Percentiles rank a stretch among this genome's conserved stretches.
Evolutionary conservation across 2,888 invertebrate genomes (phyloP).

Genomic region (Patella ulyssiponensis): DNA sequence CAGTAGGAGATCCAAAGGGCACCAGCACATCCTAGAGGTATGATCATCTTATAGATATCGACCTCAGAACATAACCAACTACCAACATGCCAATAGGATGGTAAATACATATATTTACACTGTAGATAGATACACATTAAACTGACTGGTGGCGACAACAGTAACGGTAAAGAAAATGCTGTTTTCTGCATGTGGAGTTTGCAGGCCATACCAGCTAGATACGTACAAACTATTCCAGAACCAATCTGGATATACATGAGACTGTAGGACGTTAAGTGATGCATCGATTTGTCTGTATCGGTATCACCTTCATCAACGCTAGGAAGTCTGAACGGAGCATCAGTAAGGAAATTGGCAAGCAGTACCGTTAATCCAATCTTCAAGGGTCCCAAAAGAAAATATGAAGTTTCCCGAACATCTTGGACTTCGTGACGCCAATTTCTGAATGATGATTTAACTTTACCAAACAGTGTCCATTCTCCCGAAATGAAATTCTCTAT

Average conservation of each 20-base stretch:
- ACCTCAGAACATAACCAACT: slow-evolving; percentile 54
- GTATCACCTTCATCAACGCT: slow-evolving; percentile 33
- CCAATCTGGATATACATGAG: slow-evolving; percentile 61
- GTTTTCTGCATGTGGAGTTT: slow-evolving; percentile 74
- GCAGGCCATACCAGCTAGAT: slow-evolving; percentile 75
- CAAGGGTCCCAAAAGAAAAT: slow-evolving; percentile 54
- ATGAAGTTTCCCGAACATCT: slow-evolving; percentile 57
- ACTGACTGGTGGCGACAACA: slow-evolving; percentile 68
- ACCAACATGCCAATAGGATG: slow-evolving; percentile 58
- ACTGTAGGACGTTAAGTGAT: slow-evolving; percentile 53
- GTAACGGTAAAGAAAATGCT: slow-evolving; percentile 73
- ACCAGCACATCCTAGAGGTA: slow-evolving; percentile 52
- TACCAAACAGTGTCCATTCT: slow-evolving; percentile 60
- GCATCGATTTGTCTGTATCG: slow-evolving; percentile 12
- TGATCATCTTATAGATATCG: slow-evolving; percentile 38
- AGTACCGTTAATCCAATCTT: slow-evolving; percentile 58
- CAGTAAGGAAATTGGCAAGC: slow-evolving; percentile 51
- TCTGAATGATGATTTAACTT: slow-evolving; percentile 54
- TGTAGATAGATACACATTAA: slow-evolving; percentile 54
- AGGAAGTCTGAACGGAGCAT: slow-evolving; percentile 41
- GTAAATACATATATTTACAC: slow-evolving; percentile 56
- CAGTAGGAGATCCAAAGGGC: slow-evolving; percentile 92
- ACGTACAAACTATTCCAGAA: slow-evolving; percentile 64
- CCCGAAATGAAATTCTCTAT: slow-evolving; percentile 94
- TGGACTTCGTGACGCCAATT: slow-evolving; percentile 57